Evolutionary conservation across 1,140 invertebrate genomes (phyloP).

Genomic region (Pseudomyrmex dendroicus): DNA sequence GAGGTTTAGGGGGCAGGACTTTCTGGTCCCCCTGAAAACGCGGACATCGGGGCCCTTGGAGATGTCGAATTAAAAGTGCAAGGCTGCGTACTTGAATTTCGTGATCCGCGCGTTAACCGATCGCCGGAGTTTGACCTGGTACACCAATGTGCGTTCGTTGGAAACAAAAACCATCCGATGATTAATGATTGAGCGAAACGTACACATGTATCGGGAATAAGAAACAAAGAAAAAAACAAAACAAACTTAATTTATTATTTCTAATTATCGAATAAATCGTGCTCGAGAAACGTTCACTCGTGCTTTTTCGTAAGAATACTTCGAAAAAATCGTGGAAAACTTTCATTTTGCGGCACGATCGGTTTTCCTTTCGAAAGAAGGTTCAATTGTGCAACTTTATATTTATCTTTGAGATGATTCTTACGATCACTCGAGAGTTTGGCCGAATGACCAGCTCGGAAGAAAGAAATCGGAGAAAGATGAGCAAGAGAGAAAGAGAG

Average conservation of each 20-base stretch:
- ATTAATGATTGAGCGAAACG: slow-evolving; percentile 24
- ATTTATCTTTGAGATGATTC: not conserved
- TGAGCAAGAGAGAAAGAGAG: not conserved
- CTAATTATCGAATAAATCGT: slow-evolving; percentile 26
- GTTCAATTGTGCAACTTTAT: no score
- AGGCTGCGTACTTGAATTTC: slow-evolving; percentile 48
- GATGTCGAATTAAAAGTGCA: slow-evolving; percentile 58
- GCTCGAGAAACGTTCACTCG: not conserved
- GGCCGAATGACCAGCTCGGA: not conserved
- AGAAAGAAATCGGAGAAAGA: no score
- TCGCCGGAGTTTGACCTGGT: not conserved
- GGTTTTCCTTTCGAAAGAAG: not conserved
- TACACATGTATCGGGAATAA: not conserved
- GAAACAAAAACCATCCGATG: slow-evolving; percentile 2
- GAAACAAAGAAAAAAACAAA: not conserved
- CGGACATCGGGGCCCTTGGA: slow-evolving; percentile 24
- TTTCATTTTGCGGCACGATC: not conserved
- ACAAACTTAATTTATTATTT: not conserved
- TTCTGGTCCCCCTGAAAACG: slow-evolving; percentile 45
- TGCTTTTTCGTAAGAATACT: not conserved
- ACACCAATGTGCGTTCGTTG: not conserved
- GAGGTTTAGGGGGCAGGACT: slow-evolving; percentile 79
- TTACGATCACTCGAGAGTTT: slow-evolving; percentile 20
- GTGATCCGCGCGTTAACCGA: slow-evolving; percentile 63
- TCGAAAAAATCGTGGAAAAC: no score